A percentile compares a stretch with the other conserved stretches of the same genome.
Conservation (phyloP, 2,113 vertebrate genomes). For the Burhinus bistriatus region DNA sequence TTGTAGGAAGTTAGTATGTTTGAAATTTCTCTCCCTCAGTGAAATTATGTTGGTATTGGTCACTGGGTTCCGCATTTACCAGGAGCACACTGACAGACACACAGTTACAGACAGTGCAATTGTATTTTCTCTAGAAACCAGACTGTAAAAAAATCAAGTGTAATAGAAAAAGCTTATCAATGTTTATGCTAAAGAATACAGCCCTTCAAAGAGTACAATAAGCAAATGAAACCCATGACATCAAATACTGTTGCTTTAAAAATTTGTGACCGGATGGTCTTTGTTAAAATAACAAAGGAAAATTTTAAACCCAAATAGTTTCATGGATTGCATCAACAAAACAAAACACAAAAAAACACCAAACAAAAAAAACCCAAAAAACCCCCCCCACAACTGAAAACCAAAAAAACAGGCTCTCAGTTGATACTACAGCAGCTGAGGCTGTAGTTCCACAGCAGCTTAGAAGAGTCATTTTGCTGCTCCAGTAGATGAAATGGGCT, state of each 20-base stretch:
- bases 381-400: too few species aligned
- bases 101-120: accelerated
- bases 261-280: background rate
- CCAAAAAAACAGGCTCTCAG: accelerated
- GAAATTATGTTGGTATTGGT: background rate
- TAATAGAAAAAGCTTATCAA: background rate
- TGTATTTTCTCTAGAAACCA: background rate
- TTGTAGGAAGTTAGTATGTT: accelerated
- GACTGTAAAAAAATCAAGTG: background rate
- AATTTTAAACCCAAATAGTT: background rate
- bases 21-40: background rate
- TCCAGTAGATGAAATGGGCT: background rate
- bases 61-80: background rate
- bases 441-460: background rate
- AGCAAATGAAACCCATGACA: background rate
- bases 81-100: background rate
- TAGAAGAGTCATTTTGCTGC: background rate
- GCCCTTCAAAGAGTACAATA: background rate
- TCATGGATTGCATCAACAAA: background rate
- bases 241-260: background rate
- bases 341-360: too few species aligned
- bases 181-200: background rate
- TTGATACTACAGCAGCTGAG: background rate
- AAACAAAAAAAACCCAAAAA: too few species aligned
- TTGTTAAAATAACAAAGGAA: background rate